These are phyloP conservation scores for Chloroclystis v-ata DNA, from an alignment of 2,888 invertebrate species.

Conservation along the genomic window DNA sequence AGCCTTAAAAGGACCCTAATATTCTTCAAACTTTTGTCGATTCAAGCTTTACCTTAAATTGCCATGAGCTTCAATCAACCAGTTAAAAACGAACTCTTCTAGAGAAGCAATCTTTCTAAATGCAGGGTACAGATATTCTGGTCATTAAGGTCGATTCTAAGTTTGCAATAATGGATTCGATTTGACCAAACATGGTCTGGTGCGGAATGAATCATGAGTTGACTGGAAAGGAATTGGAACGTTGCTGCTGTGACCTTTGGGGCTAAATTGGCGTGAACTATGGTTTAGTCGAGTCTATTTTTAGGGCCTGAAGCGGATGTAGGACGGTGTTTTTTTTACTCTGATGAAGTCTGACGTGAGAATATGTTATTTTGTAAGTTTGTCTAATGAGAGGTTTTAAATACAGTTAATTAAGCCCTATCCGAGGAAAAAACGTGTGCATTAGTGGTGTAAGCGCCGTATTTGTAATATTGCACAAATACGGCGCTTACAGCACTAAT, in stretches of 20 bases:
- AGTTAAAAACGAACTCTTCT: conserved; percentile 1
- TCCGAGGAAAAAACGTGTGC: background rate
- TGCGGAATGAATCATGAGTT: conserved; percentile 45
- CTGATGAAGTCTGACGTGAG: background rate
- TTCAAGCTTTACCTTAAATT: conserved; percentile 4
- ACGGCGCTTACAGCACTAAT: no score
- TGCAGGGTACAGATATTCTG: conserved; percentile 8
- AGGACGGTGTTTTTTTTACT: conserved; percentile 10
- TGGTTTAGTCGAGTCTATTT: conserved; percentile 18
- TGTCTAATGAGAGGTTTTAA: background rate
- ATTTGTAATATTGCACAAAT: no score
- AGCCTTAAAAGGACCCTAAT: conserved; percentile 22
- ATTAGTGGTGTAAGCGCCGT: no score
- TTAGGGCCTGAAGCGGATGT: conserved; percentile 14
- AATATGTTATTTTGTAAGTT: background rate
- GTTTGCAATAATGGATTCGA: conserved; percentile 43
- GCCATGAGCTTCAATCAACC: background rate
- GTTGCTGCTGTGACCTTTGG: conserved; percentile 30
- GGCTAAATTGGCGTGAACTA: conserved; percentile 11
- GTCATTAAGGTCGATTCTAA: conserved; percentile 41
- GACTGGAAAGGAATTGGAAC: conserved; percentile 36
- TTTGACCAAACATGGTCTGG: conserved; percentile 55
- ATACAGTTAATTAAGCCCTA: background rate
- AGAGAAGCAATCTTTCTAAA: background rate
- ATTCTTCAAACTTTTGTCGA: background rate